A percentile compares a stretch with the other conserved stretches of the same genome.
phyloP scores from a whole-genome alignment of 2,888 invertebrate genomes.

The Cyaniris semiargus region DNA sequence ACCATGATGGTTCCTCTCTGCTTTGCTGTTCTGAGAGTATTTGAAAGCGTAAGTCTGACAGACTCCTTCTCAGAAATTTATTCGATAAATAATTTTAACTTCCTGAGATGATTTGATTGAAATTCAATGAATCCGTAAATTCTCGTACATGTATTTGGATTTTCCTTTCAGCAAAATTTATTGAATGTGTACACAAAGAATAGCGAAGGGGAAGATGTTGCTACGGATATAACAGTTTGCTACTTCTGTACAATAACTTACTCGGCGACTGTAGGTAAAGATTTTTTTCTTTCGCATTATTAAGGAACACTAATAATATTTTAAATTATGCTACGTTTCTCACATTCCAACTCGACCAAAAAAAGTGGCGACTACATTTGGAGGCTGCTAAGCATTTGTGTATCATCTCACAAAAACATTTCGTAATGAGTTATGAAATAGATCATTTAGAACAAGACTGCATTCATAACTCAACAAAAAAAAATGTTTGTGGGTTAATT shows the following conservation, averaged over 20 bases:
- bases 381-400: no score
- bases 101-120: no score
- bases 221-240: conserved; percentile 84
- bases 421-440: no score
- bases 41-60: conserved; percentile 81
- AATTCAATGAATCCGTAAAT: no score
- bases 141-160: no score
- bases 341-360: not conserved
- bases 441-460: no score
- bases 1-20: conserved; percentile 95
- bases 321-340: not conserved
- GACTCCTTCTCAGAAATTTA: no score
- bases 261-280: conserved; percentile 83
- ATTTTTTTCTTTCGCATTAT: not conserved
- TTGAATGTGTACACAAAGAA: conserved; percentile 73
- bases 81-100: no score
- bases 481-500: no score
- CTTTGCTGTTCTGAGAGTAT: conserved; percentile 87
- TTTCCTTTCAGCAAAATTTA: conserved; percentile 75
- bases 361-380: no score
- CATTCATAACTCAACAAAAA: no score
- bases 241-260: conserved; percentile 87
- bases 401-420: no score
- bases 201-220: conserved; percentile 57
- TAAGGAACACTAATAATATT: not conserved